A percentile compares a stretch with the other conserved stretches of the same genome.
Conservation (phyloP, 1,140 invertebrate species). For the Sycophaga agraensis region DNA sequence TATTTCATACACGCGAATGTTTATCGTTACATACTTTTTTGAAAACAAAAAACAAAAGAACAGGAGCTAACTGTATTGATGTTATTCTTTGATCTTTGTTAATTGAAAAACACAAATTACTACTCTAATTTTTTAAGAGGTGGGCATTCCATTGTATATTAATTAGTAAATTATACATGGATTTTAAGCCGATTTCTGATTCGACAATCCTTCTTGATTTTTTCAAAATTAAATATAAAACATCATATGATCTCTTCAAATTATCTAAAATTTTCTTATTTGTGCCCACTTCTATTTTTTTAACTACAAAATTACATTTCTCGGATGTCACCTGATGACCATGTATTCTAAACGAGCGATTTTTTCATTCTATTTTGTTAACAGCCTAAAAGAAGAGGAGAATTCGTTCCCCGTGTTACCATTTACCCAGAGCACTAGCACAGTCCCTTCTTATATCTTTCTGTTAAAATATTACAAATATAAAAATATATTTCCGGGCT, state of each 20-base stretch:
- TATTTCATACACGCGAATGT: conserved; percentile 22
- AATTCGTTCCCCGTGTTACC: conserved; percentile 45
- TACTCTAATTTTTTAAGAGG: background rate
- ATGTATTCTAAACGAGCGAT: conserved; percentile 43
- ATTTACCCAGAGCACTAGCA: conserved; percentile 51
- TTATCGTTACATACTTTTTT: background rate
- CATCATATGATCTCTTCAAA: no score
- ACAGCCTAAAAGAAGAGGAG: conserved; percentile 60
- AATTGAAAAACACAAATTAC: background rate
- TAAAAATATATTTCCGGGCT: conserved; percentile 24
- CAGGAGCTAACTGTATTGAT: conserved; percentile 1
- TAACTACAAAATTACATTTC: background rate
- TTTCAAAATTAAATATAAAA: no score
- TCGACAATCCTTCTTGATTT: no score
- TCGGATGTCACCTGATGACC: background rate
- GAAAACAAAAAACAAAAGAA: background rate
- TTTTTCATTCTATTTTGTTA: conserved; percentile 58
- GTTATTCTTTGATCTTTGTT: no score
- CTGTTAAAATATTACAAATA: conserved; percentile 30
- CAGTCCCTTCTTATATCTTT: conserved; percentile 27
- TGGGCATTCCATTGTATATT: background rate
- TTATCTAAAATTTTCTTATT: no score
- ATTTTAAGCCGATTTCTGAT: no score
- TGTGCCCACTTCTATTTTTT: background rate
- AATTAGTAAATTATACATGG: no score